Base-by-base conservation (phyloP, 1,140 invertebrate species). In the Pseudoatta argentina region DNA sequence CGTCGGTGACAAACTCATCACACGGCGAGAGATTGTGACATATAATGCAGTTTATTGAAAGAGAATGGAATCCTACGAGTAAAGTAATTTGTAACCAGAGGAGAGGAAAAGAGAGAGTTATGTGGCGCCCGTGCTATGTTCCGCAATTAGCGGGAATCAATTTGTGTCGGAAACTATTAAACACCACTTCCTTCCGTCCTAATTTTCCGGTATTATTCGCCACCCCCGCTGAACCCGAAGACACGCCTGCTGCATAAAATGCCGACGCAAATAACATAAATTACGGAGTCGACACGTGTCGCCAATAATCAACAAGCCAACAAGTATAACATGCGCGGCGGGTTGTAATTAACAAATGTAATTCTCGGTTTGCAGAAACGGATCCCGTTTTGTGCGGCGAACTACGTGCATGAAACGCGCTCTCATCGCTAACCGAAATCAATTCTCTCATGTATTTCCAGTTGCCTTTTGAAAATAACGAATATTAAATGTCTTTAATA, bases 131-230 rank as follows among this genome's bases (percentile, higher is more conserved):
- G 55, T 82, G 67, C 24, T 24, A 30, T 16, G 24, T 39, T 63
- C 24, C 55, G 55, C 67, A 83, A 83, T 83, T 83, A 83, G 79
- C 79, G 55, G 69, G 69, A 83, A 83, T 83, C 79, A 83, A 83
- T 83, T 83, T 83, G 27, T 24, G 79, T 48, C 79, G 79, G 79
- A 75, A 83, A 83, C 79, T 83, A 83, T 83, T 83, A 83, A 83
- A 83, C 79, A 83, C 14, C 55, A 57, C 69, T 83, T 83, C 69
- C 79, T 83, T 83, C 79, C 79, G 55, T 63, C 39, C 67, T 63
- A 83, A 83, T 83, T 83, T 83, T 63, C 79, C 44, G 39, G 39
- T 14, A 63, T 83, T 83, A 83, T 83, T 83, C 69, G 55, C 55
- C 1, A 14, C n/a, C 14, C n/a, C 16, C 30, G 30, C 10, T 12